A percentile compares a stretch with the other conserved stretches of the same genome.
These are phyloP conservation scores for Mohoua ochrocephala DNA, from an alignment of 2,113 vertebrate species.

Conservation along the genomic window DNA sequence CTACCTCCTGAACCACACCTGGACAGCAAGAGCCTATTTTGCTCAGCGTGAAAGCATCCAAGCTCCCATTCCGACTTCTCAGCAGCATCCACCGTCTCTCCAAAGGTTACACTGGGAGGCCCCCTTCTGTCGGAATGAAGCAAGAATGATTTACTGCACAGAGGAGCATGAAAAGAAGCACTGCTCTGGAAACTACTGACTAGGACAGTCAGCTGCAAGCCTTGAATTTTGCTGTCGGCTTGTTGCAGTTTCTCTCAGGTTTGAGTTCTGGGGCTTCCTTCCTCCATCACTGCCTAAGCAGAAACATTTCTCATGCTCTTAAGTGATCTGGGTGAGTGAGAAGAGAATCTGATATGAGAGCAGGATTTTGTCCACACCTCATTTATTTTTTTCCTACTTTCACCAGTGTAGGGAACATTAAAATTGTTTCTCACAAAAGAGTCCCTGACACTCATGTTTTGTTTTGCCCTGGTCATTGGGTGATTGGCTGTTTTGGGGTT, in stretches of 20 bases:
- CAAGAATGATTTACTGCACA: not conserved
- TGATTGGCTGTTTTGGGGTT: not conserved
- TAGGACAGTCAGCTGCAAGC: not conserved
- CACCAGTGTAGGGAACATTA: not conserved
- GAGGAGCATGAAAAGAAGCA: not conserved
- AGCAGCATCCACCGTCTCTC: rapidly evolving
- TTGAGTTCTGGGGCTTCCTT: not conserved
- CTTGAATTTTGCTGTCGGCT: not conserved
- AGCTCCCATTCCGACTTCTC: not conserved
- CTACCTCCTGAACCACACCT: not conserved
- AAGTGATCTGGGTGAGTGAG: not conserved
- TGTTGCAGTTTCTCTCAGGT: not conserved
- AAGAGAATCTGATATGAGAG: not conserved
- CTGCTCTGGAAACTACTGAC: not conserved
- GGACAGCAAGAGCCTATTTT: not conserved
- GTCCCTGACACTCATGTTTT: not conserved
- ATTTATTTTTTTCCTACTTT: not conserved
- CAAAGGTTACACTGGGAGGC: constrained; percentile 15
- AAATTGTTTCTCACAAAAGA: not conserved
- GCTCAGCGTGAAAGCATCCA: not conserved
- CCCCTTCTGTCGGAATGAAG: not conserved
- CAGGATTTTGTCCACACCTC: not conserved
- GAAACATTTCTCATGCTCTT: not conserved
- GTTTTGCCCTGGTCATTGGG: not conserved
- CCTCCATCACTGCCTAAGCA: not conserved